Evolutionary conservation across 2,113 vertebrate species (phyloP), one percentile per base, ranked within the genome.

Genomic region (Petromus typicus): DNA sequence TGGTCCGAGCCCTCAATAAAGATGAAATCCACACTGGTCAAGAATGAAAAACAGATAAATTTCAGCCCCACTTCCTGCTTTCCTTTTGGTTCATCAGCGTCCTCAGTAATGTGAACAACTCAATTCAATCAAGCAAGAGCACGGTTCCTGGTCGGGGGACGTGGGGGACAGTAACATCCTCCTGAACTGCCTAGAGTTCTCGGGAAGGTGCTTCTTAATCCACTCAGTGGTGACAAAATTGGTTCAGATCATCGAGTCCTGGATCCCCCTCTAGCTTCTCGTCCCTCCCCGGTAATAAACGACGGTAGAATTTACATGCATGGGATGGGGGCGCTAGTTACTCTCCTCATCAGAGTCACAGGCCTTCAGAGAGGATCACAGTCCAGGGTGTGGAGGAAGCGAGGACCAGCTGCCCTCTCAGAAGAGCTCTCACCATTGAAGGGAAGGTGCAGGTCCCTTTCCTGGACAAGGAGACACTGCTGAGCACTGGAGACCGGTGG

Each of bases 371-470:
- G 61, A 92, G 67, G 64, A 12, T 73, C 16, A 3, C 2, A 56
- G 30, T 20, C 83, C 79, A 37, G 22, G 4, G 22, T 5, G 1
- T 10, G 57, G 32, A 90, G 90, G 83, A 40, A 86, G 48, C 18
- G 4, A 51, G 69, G 78, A 22, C 66, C 23, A 0, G 51, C 6
- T 14, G 43, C 6, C 14, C 37, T n/a, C 23, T 27, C 43, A 63
- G 66, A 30, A 51, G 59, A 76, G 61, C 32, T 90, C 98, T 97
- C 96, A 99, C 99, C 98, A 97, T 96, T 0, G 98, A 98, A 9
- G 98, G 96, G 32, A 99, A 99, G 37, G 98, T 96, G 5, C 98
- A 97, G 0, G 98, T 99, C 92, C 99, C 99, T 97, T 98, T 99
- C 89, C 95, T 98, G 45, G 99, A 99, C 96, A 98, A 97, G 0